phyloP scores from a whole-genome alignment of 2,888 invertebrate species.

The Acholoe squamosa region DNA sequence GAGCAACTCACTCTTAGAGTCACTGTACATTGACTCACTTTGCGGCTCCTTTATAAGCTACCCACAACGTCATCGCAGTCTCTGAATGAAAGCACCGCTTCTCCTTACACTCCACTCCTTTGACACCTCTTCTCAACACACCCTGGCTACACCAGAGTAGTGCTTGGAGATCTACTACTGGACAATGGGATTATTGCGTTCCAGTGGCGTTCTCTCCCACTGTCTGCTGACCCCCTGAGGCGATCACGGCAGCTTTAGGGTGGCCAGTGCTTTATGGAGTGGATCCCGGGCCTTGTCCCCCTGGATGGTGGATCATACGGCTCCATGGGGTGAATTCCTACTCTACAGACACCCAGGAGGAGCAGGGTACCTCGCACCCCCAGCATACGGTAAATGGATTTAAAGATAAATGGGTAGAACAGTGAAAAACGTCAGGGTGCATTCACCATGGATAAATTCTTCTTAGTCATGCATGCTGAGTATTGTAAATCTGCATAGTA shows the following conservation, averaged over 20 bases:
- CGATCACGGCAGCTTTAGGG: not conserved
- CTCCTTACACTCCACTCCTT: no score
- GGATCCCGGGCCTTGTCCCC: not conserved
- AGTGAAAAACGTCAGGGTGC: no score
- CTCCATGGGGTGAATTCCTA: not conserved
- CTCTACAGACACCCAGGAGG: not conserved
- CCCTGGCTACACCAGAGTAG: not conserved
- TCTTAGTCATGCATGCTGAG: no score
- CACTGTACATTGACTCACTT: not conserved
- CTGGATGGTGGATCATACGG: not conserved
- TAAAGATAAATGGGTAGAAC: no score
- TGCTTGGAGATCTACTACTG: not conserved
- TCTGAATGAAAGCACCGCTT: no score
- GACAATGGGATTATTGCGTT: conserved; percentile 27
- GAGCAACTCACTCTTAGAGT: not conserved
- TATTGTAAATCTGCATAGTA: no score
- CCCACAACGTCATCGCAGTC: not conserved
- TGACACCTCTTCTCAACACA: no score
- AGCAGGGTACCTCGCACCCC: not conserved
- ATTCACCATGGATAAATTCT: no score
- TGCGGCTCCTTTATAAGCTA: not conserved
- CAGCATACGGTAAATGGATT: not conserved
- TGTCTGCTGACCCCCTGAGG: not conserved
- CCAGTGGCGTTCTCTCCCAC: not conserved
- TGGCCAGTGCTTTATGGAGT: not conserved